Evolutionary conservation across 2,113 vertebrate species (phyloP), one percentile per base, ranked within the genome.

Genomic region (Cromileptes altivelis): DNA sequence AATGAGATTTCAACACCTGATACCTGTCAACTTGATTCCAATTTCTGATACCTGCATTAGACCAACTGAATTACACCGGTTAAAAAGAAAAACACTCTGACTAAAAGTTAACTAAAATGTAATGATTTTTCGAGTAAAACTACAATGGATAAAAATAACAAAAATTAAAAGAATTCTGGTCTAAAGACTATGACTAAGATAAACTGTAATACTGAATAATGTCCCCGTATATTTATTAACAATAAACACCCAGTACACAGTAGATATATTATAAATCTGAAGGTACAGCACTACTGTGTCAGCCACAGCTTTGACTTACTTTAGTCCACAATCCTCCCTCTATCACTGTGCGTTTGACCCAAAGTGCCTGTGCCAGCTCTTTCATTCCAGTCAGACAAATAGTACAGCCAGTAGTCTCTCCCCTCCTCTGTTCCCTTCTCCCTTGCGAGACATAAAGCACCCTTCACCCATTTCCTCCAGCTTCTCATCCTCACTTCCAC

Each of bases 361-460:
- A 79, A 91, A 92, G 83, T 84, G 87, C 37, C 68, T 85, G 30
- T 80, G 57, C 84, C 86, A 91, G 87, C 65, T 84, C 47, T 93
- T 91, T 89, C 71, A 69, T 70, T 75, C 52, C 81, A 65, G 81
- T 83, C 78, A 85, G 80, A 89, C 78, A 85, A 85, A 86, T 75
- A 80, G 82, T 62, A 70, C 55, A 60, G 68, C 65, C 33, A 80
- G 79, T 49, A 77, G 84, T 82, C 79, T 73, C 83, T 74, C 52
- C 55, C 21, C 73, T 84, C 49, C 56, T 75, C 81, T 63, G 37
- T 78, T 79, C 76, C 74, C 30, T 56, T 83, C 62, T 90, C 92
- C 89, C 93, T 75, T 80, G 83, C 18, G 86, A 85, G 88, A 91
- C 78, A 93, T 94, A 93, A 94, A 94, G 82, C 82, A 90, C 78